phyloP scores from a whole-genome alignment of 30 jellyfish, hydroid and myxozoan species.

The Pseudorhiza aurosa region DNA sequence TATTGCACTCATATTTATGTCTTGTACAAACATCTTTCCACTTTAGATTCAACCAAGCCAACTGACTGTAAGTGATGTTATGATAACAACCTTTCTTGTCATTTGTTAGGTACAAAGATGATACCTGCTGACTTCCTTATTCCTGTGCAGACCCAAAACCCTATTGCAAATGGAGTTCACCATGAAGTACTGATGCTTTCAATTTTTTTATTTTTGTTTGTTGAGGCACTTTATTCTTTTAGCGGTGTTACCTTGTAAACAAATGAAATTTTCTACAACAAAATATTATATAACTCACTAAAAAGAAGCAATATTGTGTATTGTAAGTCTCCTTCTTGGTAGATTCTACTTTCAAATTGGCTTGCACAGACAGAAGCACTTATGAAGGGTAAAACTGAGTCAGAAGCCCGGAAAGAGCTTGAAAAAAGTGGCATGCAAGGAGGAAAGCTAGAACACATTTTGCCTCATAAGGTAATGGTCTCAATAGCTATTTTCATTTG shows the following conservation, averaged over 20 bases:
- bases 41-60: too few species aligned
- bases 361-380: constrained; percentile 99
- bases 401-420: constrained; percentile 87
- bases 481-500: too few species aligned
- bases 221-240: too few species aligned
- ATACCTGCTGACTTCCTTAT: constrained; percentile 94
- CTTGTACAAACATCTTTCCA: too few species aligned
- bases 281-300: too few species aligned
- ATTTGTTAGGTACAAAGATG: constrained; percentile 66
- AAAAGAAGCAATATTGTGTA: too few species aligned
- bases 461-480: constrained; percentile 96
- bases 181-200: constrained; percentile 75
- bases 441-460: constrained; percentile 54
- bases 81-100: background rate
- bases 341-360: constrained; percentile 95
- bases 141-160: constrained; percentile 93
- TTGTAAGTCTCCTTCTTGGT: background rate
- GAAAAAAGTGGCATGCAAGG: constrained; percentile 59
- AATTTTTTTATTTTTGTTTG: too few species aligned
- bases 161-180: constrained; percentile 85
- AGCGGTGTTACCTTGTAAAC: too few species aligned
- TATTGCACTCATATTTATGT: too few species aligned
- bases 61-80: too few species aligned
- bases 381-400: constrained; percentile 94
- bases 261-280: too few species aligned